Evolutionary conservation across 1,140 invertebrate species (phyloP), one percentile per base, ranked within the genome.

Genomic region (Eriosoma lanigerum): DNA sequence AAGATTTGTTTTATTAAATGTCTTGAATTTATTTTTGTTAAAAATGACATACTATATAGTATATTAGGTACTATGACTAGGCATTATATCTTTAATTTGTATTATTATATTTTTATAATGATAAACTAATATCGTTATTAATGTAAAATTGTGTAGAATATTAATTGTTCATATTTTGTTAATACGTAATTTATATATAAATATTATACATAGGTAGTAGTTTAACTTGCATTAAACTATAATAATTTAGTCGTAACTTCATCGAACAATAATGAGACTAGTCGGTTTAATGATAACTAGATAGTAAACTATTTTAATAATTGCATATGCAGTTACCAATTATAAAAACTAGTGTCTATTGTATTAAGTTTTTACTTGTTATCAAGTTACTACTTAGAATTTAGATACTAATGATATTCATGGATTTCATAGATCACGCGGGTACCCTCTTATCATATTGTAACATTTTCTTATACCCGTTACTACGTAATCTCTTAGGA

Each of bases 401-500:
- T 32, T 0, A 66, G 38, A 68, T 32, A 46, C 13, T n/a, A 21
- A 68, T 62, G 44, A 68, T 68, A 44, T 46, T 13, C 12, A 46
- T 38, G 12, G 6, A 66, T n/a, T 21, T 24, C 38, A 24, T 68
- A 68, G 13, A 68, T 38, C 38, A 46, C n/a, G 38, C 38, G 5
- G 38, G 38, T 68, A 17, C 32, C n/a, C 12, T 44, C n/a, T 46
- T 46, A 68, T 68, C n/a, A 24, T 62, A 17, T 44, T 66, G 9
- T 44, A 44, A n/a, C n/a, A n/a, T n/a, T n/a, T n/a, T n/a, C n/a
- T 1, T 26, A 5, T 68, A 26, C 6, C 46, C 15, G 46, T 29
- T 26, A 50, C 26, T 72, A 52, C 46, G 68, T 24, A 72, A 52
- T 72, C 48, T 24, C 24, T 72, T 72, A n/a, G 9, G 46, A 52